Evolutionary conservation across 2,888 invertebrate species (phyloP).

Genomic region (Mimas tiliae): DNA sequence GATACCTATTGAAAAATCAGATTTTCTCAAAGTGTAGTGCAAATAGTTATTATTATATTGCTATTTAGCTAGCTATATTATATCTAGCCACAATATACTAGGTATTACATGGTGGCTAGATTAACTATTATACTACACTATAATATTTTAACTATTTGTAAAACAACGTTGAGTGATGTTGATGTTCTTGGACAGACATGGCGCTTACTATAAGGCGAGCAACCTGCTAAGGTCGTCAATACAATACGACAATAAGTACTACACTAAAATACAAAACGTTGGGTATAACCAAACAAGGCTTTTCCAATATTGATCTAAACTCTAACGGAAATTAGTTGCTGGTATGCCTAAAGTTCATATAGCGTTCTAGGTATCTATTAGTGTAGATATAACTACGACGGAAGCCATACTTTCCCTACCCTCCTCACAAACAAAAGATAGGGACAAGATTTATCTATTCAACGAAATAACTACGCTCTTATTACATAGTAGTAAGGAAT

Average conservation of each 20-base stretch:
- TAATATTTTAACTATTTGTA: no score
- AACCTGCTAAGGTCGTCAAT: neutral
- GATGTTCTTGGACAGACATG: no score
- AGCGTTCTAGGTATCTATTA: constrained; percentile 21
- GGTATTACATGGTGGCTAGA: no score
- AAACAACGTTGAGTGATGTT: no score
- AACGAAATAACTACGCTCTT: constrained; percentile 41
- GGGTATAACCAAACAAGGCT: neutral
- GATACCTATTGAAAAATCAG: no score
- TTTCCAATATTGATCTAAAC: constrained; percentile 16
- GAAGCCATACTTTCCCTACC: constrained; percentile 34
- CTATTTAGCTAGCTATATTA: no score
- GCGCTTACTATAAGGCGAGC: no score
- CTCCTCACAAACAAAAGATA: constrained; percentile 66
- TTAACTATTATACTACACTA: no score
- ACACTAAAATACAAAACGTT: neutral
- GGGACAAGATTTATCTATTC: constrained; percentile 57
- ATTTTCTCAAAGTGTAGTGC: no score
- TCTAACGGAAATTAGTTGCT: constrained; percentile 18
- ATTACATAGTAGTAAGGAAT: constrained; percentile 40
- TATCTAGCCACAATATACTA: no score
- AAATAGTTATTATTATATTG: no score
- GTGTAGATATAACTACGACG: constrained; percentile 7
- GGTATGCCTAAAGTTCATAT: constrained; percentile 19
- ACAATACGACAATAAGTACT: no score